Percentiles rank a stretch among this genome's conserved stretches.
Evolutionary conservation across 1,140 invertebrate genomes (phyloP).

Genomic region (Drosophila ambigua): DNA sequence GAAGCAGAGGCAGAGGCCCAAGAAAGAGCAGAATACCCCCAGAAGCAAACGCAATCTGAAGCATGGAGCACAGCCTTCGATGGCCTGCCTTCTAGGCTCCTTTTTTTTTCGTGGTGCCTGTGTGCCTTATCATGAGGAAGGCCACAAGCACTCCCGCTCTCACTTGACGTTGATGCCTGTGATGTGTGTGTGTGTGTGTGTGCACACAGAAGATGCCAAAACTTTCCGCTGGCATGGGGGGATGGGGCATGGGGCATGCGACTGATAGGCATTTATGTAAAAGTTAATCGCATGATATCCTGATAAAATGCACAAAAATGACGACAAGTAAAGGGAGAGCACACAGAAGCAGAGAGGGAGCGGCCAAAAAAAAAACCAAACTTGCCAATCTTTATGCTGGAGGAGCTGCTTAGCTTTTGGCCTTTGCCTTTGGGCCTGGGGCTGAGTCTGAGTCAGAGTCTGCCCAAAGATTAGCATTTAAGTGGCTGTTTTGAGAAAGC

Average conservation of each 20-base stretch:
- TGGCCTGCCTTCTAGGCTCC: too few relatives aligned
- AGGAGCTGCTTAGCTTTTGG: slow-evolving; percentile 7
- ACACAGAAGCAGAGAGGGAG: slow-evolving; percentile 3
- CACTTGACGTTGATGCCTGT: background rate
- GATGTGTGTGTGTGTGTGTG: background rate
- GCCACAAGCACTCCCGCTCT: background rate
- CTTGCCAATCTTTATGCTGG: slow-evolving; percentile 5
- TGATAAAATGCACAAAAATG: slow-evolving; percentile 49
- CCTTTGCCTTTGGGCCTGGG: background rate
- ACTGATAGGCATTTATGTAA: slow-evolving; percentile 57
- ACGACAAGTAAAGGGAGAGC: background rate
- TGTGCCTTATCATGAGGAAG: too few relatives aligned
- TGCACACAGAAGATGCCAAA: too few relatives aligned
- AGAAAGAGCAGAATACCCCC: too few relatives aligned
- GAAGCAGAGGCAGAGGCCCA: too few relatives aligned
- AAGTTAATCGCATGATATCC: slow-evolving; percentile 59
- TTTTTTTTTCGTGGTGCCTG: too few relatives aligned
- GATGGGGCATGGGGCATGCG: slow-evolving; percentile 5
- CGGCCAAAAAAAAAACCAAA: background rate
- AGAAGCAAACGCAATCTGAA: too few relatives aligned
- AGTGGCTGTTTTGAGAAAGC: slow-evolving; percentile 7
- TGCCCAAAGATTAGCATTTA: slow-evolving; percentile 33
- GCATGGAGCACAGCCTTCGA: too few relatives aligned
- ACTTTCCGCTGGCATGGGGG: background rate
- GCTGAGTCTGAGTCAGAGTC: background rate